These are phyloP conservation scores for Nyctereutes procyonoides DNA, from an alignment of 2,113 vertebrate species.

Conservation along the genomic window DNA sequence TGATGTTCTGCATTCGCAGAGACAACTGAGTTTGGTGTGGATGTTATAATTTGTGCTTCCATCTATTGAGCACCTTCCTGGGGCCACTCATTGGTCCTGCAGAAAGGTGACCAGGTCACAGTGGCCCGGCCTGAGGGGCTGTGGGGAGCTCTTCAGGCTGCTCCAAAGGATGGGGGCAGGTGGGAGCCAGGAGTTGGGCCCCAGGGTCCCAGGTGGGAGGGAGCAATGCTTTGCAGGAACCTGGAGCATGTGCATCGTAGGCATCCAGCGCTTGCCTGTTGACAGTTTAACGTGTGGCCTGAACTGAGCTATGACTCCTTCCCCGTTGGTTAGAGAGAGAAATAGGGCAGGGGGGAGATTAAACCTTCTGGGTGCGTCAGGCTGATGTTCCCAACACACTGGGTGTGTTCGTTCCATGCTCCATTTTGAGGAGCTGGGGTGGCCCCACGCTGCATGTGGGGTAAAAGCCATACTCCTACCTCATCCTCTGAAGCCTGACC, in stretches of 20 bases:
- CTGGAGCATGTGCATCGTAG: fast-evolving
- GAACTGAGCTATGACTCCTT: neutral
- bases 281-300: fast-evolving
- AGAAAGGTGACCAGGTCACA: neutral
- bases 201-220: neutral
- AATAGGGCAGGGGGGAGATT: fast-evolving
- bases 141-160: too few relatives aligned
- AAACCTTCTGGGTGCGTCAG: fast-evolving
- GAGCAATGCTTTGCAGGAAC: fast-evolving
- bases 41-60: too few relatives aligned
- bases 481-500: neutral
- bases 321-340: fast-evolving
- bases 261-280: fast-evolving
- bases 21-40: too few relatives aligned
- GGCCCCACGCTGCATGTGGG: fast-evolving
- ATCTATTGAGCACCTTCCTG: too few relatives aligned
- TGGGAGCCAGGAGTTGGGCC: neutral
- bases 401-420: fast-evolving
- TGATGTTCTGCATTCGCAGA: fast-evolving
- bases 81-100: neutral
- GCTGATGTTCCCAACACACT: too few relatives aligned
- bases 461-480: fast-evolving
- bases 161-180: neutral
- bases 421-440: fast-evolving
- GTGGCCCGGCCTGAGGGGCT: neutral